These are phyloP conservation scores for Balearica regulorum DNA, from an alignment of 2,797 vertebrate genomes.

Conservation along the genomic window DNA sequence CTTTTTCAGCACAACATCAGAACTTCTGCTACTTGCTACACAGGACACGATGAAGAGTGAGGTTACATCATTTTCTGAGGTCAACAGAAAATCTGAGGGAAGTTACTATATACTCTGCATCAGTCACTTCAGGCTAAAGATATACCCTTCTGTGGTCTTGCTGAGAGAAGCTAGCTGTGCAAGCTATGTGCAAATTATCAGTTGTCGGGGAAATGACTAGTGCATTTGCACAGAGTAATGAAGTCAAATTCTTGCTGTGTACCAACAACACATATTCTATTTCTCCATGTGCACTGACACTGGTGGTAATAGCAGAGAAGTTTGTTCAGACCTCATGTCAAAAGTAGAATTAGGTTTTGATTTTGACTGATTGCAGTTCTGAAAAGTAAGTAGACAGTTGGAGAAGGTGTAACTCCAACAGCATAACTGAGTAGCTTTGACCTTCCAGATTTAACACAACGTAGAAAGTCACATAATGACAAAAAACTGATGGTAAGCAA, in stretches of 20 bases:
- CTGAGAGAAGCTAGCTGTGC: not conserved
- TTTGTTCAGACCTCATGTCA: not conserved
- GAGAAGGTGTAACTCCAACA: not conserved
- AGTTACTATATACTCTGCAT: not conserved
- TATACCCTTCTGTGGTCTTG: not conserved
- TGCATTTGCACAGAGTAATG: not conserved
- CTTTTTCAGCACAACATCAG: not conserved
- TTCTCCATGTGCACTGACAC: not conserved
- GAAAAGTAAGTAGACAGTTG: not conserved
- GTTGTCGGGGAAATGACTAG: not conserved
- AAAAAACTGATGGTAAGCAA: not conserved
- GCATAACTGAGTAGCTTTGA: not conserved
- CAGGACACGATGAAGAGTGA: not conserved
- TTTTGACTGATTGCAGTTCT: not conserved
- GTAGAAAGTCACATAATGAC: not conserved
- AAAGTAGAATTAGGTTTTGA: not conserved
- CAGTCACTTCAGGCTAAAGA: not conserved
- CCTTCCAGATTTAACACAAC: not conserved
- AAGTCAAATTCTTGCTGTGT: not conserved
- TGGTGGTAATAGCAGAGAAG: not conserved
- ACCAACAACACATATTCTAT: not conserved
- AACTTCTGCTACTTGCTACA: not conserved
- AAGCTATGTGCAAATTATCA: not conserved
- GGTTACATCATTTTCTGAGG: not conserved
- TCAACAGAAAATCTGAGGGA: not conserved